These are phyloP conservation scores for Clunio marinus DNA, from an alignment of 2,888 invertebrate species.

Conservation along the genomic window DNA sequence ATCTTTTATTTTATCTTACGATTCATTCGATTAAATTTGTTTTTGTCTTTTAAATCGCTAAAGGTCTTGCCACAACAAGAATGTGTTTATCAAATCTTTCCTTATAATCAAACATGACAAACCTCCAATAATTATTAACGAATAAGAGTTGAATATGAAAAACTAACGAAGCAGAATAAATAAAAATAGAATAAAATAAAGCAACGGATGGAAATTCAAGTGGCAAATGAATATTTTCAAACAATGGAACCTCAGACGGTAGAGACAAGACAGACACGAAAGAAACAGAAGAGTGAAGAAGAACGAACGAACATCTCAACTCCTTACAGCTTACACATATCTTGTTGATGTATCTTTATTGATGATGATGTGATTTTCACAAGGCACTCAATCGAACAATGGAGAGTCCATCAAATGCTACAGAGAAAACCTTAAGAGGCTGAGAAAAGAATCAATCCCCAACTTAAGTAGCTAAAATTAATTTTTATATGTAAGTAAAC, in stretches of 20 bases:
- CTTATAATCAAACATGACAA: too few relatives aligned
- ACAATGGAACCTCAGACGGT: conserved; percentile 32
- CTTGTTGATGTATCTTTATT: conserved; percentile 30
- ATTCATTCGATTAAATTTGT: too few relatives aligned
- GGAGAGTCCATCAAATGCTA: conserved; percentile 19
- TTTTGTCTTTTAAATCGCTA: too few relatives aligned
- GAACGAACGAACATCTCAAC: too few relatives aligned
- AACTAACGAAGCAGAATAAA: not conserved
- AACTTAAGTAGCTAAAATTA: conserved; percentile 34
- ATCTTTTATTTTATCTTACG: too few relatives aligned
- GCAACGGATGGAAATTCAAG: conserved; percentile 29
- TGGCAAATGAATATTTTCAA: conserved; percentile 34
- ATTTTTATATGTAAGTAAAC: conserved; percentile 11
- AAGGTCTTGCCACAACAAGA: too few relatives aligned
- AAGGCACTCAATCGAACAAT: conserved; percentile 24
- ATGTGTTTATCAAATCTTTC: too few relatives aligned
- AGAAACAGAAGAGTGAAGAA: too few relatives aligned
- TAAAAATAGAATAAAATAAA: not conserved
- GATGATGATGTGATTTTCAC: conserved; percentile 35
- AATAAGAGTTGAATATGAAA: too few relatives aligned
- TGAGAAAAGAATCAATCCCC: not conserved
- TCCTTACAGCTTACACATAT: too few relatives aligned
- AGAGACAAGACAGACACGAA: conserved; percentile 27
- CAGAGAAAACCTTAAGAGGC: not conserved
- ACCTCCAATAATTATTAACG: too few relatives aligned